Evolutionary conservation across 1,140 invertebrate species (phyloP), one percentile per base, ranked within the genome.

Genomic region (Drosophila chauvacae): DNA sequence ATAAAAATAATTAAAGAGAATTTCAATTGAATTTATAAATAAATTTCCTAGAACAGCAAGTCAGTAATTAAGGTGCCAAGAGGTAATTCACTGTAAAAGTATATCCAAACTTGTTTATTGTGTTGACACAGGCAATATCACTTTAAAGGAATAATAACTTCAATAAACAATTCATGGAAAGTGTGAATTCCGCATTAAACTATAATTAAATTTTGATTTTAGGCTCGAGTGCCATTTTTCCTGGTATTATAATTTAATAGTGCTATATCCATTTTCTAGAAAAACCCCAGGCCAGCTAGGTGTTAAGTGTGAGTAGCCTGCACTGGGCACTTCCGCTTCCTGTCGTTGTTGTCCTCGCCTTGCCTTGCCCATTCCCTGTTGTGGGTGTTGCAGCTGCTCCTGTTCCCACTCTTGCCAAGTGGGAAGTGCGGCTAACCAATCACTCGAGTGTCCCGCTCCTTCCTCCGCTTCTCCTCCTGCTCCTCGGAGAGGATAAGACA

Each of bases 391-490:
- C 55, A 77, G 66, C 39, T 66, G 74, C 53, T 64, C 53, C 44
- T 55, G 53, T 59, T 85, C 69, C 39, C 55, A 59, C 30, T 60
- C n/a, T 44, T 37, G 60, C 28, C 69, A 77, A 84, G 77, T 85
- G 81, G 82, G 68, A 39, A 68, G 44, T 81, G 81, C 80, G 81
- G 78, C 80, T 85, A 80, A 77, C 81, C 82, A 80, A 77, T 83
- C 82, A 84, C 58, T 77, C 48, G 60, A 77, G 51, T 45, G 79
- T 53, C 50, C 33, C 53, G 63, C 23, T 35, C n/a, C 35, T 30
- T 7, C 16, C 18, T 23, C 28, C 11, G 28, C 11, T 51, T 3
- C n/a, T 33, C 4, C 30, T 18, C 11, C n/a, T 30, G 37, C 30
- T n/a, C 13, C 14, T 20, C 14, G 28, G 37, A 20, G 28, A 26